These are phyloP conservation scores for Rhamphomyia laevipes DNA, from an alignment of 2,888 invertebrate species.

Conservation along the genomic window DNA sequence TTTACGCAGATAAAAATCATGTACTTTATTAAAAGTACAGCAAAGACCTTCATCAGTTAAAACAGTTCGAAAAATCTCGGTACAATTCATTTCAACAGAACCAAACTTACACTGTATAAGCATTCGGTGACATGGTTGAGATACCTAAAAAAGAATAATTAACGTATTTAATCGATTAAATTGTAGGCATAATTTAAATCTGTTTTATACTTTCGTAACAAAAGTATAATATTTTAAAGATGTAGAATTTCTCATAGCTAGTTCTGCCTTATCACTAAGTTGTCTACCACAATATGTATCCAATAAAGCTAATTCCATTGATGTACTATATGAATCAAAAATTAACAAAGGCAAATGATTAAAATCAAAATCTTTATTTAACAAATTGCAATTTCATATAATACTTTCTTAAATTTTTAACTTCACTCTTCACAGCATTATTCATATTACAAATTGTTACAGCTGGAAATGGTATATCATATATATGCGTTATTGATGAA, in stretches of 20 bases:
- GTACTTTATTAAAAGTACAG: slow-evolving; percentile 69
- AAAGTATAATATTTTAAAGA: neutral
- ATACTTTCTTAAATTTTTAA: slow-evolving; percentile 37
- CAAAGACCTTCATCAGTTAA: slow-evolving; percentile 76
- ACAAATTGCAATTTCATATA: slow-evolving; percentile 43
- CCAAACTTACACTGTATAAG: slow-evolving; percentile 56
- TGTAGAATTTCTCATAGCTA: no score
- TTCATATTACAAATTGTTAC: slow-evolving; percentile 78
- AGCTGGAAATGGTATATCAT: slow-evolving; percentile 67
- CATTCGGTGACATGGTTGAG: slow-evolving; percentile 62
- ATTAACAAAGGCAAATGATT: neutral
- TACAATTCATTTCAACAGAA: slow-evolving; percentile 46
- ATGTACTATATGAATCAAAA: neutral
- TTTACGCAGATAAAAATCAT: slow-evolving; percentile 33
- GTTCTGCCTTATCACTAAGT: no score
- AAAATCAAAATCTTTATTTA: neutral
- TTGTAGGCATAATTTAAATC: neutral
- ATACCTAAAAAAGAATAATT: slow-evolving; percentile 44
- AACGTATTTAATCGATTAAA: neutral
- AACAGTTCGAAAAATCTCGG: slow-evolving; percentile 56
- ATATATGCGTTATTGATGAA: slow-evolving; percentile 54
- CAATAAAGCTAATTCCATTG: no score
- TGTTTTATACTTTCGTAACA: neutral
- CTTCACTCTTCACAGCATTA: slow-evolving; percentile 56
- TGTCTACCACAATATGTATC: no score